Evolutionary conservation across 2,113 vertebrate species (phyloP).

Genomic region (Chaenocephalus aceratus): DNA sequence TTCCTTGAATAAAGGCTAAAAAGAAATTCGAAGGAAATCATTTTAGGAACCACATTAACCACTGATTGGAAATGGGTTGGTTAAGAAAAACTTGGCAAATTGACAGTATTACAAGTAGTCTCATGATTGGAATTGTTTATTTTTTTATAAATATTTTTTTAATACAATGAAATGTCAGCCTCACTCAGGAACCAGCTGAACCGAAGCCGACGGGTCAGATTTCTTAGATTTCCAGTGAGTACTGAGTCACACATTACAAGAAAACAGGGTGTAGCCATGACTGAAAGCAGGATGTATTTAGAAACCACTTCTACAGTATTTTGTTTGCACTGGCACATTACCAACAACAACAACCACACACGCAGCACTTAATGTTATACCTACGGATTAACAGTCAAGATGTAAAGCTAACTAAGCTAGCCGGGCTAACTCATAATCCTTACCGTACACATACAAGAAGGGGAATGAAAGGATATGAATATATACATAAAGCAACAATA

Average conservation of each 20-base stretch:
- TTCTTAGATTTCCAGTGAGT: conserved; percentile 41
- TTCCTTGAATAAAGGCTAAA: background rate
- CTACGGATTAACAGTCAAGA: background rate
- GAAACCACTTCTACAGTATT: background rate
- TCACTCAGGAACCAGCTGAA: background rate
- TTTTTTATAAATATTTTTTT: too few species aligned
- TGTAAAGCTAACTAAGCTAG: background rate
- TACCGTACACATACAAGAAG: background rate
- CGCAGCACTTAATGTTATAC: background rate
- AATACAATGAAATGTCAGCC: too few species aligned
- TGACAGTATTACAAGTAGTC: background rate
- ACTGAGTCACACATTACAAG: conserved; percentile 51
- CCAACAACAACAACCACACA: background rate
- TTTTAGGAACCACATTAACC: background rate
- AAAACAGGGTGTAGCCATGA: conserved; percentile 18
- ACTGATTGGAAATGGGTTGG: background rate
- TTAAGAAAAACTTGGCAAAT: background rate
- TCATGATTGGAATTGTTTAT: background rate
- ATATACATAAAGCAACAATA: background rate
- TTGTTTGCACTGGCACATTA: background rate
- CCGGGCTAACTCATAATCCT: background rate
- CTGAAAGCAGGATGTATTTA: background rate
- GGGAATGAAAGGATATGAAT: background rate
- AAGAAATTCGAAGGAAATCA: background rate
- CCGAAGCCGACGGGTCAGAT: background rate